Conservation (phyloP, 2,113 vertebrate genomes). For the Orycteropus afer region DNA sequence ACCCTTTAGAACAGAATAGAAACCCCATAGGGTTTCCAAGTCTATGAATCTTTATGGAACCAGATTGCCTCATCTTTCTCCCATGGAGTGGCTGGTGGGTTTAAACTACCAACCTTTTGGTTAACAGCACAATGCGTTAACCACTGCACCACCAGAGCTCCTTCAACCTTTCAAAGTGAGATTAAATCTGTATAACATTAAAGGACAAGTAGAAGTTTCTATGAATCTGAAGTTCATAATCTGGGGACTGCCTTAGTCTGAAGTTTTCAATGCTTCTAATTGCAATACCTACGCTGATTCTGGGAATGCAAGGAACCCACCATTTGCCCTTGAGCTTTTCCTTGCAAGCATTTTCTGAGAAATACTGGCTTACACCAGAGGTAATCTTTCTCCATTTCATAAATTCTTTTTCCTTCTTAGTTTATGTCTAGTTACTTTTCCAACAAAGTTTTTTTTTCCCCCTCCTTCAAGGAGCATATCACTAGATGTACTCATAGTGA, state of each 20-base stretch:
- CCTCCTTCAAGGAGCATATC: background rate
- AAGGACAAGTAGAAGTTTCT: background rate
- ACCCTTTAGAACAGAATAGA: no score
- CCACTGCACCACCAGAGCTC: no score
- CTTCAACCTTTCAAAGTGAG: no score
- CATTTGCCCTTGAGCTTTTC: background rate
- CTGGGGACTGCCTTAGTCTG: background rate
- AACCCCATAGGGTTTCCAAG: no score
- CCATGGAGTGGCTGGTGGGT: no score
- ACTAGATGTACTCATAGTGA: constrained; percentile 6
- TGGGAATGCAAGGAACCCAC: background rate
- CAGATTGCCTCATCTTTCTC: no score
- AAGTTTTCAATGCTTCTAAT: background rate
- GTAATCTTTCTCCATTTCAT: background rate
- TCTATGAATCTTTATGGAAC: no score
- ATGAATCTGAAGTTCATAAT: no score
- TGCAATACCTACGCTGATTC: background rate
- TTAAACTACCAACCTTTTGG: no score
- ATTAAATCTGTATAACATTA: background rate
- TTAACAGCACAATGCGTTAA: no score
- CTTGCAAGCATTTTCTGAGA: constrained; percentile 7
- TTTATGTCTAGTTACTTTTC: constrained; percentile 54
- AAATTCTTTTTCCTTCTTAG: background rate
- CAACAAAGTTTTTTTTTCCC: background rate
- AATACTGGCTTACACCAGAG: background rate